These are phyloP conservation scores for Holothuria leucospilota DNA, from an alignment of 53 echinoderm and acorn worm genomes.

Conservation along the genomic window DNA sequence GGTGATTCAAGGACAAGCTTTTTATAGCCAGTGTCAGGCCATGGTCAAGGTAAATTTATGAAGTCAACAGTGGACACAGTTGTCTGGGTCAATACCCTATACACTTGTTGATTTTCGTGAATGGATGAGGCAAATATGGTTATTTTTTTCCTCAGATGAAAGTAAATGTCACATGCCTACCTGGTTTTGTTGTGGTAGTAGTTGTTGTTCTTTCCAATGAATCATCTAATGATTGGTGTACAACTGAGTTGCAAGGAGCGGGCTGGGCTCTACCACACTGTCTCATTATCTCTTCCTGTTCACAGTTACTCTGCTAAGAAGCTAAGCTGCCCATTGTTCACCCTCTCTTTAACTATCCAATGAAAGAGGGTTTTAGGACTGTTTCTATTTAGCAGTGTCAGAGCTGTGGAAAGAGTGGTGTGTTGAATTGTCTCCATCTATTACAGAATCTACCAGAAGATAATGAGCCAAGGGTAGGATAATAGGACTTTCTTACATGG, in stretches of 20 bases:
- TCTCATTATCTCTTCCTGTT: constrained; percentile 50
- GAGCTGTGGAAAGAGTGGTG: constrained; percentile 36
- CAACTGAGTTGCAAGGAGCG: constrained; percentile 13
- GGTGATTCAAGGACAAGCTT: constrained; percentile 42
- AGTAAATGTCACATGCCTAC: constrained; percentile 22
- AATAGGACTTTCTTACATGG: constrained; percentile 15
- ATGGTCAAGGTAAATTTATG: constrained; percentile 49
- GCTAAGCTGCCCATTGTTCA: constrained; percentile 51
- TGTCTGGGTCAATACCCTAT: constrained; percentile 8
- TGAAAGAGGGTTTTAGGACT: constrained; percentile 34
- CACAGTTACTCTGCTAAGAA: constrained; percentile 48
- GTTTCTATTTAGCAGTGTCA: constrained; percentile 47
- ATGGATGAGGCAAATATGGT: constrained; percentile 30
- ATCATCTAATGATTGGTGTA: constrained; percentile 25
- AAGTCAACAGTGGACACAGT: constrained; percentile 28
- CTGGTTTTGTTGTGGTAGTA: constrained; percentile 33
- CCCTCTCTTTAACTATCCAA: constrained; percentile 33
- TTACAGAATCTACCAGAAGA: constrained; percentile 15
- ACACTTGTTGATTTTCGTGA: constrained; percentile 40
- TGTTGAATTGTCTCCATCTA: constrained; percentile 28
- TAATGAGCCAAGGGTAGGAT: constrained; percentile 39
- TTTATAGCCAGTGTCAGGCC: constrained; percentile 40
- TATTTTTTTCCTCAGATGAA: constrained; percentile 7
- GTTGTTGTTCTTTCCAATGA: constrained; percentile 39
- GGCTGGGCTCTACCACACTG: constrained; percentile 24